Percentiles rank a stretch among this genome's conserved stretches.
phyloP scores from a whole-genome alignment of 1,140 invertebrate species.

The Thaumetopoea pityocampa region DNA sequence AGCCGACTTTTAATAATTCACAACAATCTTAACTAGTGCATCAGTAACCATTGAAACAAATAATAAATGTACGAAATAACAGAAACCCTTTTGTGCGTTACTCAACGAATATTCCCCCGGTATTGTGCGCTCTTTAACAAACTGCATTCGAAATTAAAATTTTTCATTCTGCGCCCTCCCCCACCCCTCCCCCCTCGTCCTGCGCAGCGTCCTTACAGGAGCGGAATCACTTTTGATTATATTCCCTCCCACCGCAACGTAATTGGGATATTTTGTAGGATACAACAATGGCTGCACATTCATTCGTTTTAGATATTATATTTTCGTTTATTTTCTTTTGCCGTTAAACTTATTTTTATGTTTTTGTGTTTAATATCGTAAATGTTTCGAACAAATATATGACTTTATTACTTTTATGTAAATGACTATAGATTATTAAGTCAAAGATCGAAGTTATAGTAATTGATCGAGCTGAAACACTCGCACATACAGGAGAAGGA shows the following conservation, averaged over 20 bases:
- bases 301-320: slow-evolving; percentile 67
- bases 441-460: too few relatives aligned
- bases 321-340: slow-evolving; percentile 49
- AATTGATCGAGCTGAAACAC: too few relatives aligned
- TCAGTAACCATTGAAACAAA: slow-evolving; percentile 22
- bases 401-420: too few relatives aligned
- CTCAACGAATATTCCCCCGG: slow-evolving; percentile 48
- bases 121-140: slow-evolving; percentile 70
- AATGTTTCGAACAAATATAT: too few relatives aligned
- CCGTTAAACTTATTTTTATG: background rate
- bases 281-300: slow-evolving; percentile 64
- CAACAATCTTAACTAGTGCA: slow-evolving; percentile 5
- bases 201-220: slow-evolving; percentile 49
- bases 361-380: too few relatives aligned
- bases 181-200: slow-evolving; percentile 28
- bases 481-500: too few relatives aligned
- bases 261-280: slow-evolving; percentile 69
- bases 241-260: slow-evolving; percentile 62
- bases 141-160: slow-evolving; percentile 74
- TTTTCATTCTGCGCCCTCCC: slow-evolving; percentile 53
- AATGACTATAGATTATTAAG: too few relatives aligned
- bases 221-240: slow-evolving; percentile 70
- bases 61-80: slow-evolving; percentile 41
- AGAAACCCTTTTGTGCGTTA: slow-evolving; percentile 60
- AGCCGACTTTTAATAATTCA: slow-evolving; percentile 2